Base-by-base conservation (phyloP, 1,140 invertebrate genomes). In the Semibalanus balanoides region DNA sequence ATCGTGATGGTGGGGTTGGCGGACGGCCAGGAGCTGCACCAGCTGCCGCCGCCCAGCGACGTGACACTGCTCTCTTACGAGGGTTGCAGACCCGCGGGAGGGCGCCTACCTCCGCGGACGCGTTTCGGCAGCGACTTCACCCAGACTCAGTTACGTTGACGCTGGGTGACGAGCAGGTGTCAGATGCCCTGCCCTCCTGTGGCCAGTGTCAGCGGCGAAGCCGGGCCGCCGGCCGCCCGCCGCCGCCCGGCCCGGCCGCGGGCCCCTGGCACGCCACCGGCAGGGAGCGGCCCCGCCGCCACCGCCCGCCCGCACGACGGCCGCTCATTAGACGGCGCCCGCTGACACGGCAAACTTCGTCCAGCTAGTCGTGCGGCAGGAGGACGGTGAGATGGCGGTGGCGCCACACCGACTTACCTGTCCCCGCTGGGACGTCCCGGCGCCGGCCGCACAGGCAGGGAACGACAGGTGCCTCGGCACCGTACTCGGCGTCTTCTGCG, bases 341-440 rank as follows among this genome's bases (percentile, higher is more conserved):
- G 92, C 81, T 95, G n/a, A 95, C 78, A 93, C 92, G 5, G 89
- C 90, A n/a, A n/a, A n/a, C 30, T 94, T 93, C 81, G 85, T 95
- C 30, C 92, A 94, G 86, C 86, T 93, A 72, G 89, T 92, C 79
- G 89, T 75, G 28, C 28, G 29, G 27, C 29, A 28, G 64, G 64
- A 70, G 69, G 79, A 70, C 70, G 71, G 31, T 76, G 40, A 30
- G 17, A 9, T 64, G 75, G 31, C 30, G 77, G 80, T 79, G 79
- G 78, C n/a, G n/a, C 3, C 76, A 79, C 29, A 77, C 79, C 25
- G 77, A 51, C 81, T 74, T 79, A 77, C 74, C 80, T 84, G 14
- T 80, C 87, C 28, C 84, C 84, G 85, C 85, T 3, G n/a, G n/a
- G 88, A 87, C 80, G 40, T n/a, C n/a, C 86, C 86, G 29, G 75